Evolutionary conservation across 2,797 vertebrate species (phyloP).

Genomic region (Tenualosa ilisha): DNA sequence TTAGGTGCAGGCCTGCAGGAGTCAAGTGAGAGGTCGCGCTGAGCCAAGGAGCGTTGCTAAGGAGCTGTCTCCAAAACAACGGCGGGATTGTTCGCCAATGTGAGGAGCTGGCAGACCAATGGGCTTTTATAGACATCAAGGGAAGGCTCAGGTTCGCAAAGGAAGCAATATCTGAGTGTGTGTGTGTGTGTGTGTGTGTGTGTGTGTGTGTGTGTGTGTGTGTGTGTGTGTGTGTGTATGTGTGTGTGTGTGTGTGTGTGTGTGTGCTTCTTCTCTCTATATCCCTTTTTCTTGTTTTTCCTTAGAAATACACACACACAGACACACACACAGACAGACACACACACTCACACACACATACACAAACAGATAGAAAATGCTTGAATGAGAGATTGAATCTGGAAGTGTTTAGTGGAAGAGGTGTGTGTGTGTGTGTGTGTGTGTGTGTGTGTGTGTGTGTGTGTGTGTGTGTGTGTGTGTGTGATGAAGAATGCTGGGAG

Average conservation of each 20-base stretch:
- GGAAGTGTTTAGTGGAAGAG: neutral
- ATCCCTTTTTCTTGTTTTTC: slow-evolving; percentile 13
- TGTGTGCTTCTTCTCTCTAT: neutral
- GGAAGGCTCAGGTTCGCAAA: slow-evolving; percentile 13
- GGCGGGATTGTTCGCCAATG: neutral
- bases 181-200: neutral
- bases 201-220: neutral
- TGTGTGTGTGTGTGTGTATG: neutral
- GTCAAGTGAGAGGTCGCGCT: neutral
- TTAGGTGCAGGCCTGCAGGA: neutral
- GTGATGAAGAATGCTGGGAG: neutral
- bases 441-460: too few relatives aligned
- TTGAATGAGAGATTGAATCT: neutral
- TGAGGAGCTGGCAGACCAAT: neutral
- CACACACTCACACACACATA: slow-evolving; percentile 25
- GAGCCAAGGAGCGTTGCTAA: neutral
- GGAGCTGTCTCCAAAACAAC: slow-evolving; percentile 2
- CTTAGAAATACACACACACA: slow-evolving; percentile 20
- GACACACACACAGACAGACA: slow-evolving; percentile 43
- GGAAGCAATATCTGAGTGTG: neutral
- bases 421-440: neutral
- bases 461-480: neutral
- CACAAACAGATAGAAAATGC: neutral
- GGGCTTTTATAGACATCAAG: neutral
- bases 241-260: neutral